Conservation (phyloP, 2,888 invertebrate genomes). For the Lottia scabra region DNA sequence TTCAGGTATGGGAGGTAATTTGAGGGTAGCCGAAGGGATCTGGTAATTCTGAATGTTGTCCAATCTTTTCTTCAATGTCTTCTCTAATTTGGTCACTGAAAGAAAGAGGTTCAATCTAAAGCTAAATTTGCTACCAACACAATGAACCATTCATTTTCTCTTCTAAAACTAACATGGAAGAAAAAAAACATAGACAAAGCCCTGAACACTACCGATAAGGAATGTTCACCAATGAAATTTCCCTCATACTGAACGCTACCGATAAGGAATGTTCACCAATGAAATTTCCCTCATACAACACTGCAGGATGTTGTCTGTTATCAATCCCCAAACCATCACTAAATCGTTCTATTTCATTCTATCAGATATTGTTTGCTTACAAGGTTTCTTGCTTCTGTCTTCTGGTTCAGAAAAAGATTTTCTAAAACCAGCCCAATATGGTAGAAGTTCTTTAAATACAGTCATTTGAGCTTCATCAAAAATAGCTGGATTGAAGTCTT, state of each 20-base stretch:
- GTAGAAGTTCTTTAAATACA: slow-evolving; percentile 65
- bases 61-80: slow-evolving; percentile 56
- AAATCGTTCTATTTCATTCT: too few species aligned
- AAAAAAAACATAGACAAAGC: too few species aligned
- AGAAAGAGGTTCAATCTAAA: slow-evolving; percentile 7
- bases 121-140: too few species aligned
- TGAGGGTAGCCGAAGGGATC: slow-evolving; percentile 57
- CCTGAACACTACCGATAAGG: too few species aligned
- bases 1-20: slow-evolving; percentile 61
- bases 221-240: too few species aligned
- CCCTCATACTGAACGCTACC: too few species aligned
- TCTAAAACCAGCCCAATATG: slow-evolving; percentile 68
- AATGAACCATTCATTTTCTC: too few species aligned
- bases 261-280: too few species aligned
- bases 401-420: slow-evolving; percentile 46
- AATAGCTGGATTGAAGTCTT: slow-evolving; percentile 56
- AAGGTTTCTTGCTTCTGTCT: slow-evolving; percentile 51
- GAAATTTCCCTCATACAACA: too few species aligned
- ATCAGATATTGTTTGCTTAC: slow-evolving; percentile 31
- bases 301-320: too few species aligned
- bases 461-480: slow-evolving; percentile 67
- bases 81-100: slow-evolving; percentile 65
- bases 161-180: too few species aligned
- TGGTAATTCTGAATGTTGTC: slow-evolving; percentile 62
- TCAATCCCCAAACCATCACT: too few species aligned